Evolutionary conservation across 2,113 vertebrate genomes (phyloP), one percentile per base, ranked within the genome.

Genomic region (Chitala chitala): DNA sequence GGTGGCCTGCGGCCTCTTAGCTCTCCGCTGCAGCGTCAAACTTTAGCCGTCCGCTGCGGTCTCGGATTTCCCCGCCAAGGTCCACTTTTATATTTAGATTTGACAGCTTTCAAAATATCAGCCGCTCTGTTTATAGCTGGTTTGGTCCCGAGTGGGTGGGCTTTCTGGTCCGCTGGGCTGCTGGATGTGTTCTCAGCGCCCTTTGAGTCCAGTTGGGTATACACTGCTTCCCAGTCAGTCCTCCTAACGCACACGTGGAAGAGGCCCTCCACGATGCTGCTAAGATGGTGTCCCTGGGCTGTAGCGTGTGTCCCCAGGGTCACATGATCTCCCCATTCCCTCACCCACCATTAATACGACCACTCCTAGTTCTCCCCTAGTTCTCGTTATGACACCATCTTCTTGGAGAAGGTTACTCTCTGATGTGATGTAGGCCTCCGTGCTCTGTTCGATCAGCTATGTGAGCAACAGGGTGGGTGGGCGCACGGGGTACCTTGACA

Each of bases 381-480:
- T 79, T 78, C 71, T 79, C 71, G 79, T 80, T 81, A 77, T 78
- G 72, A 71, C 80, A 75, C 83, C 83, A 82, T 84, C 83, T 84
- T 81, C 56, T 79, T 63, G 64, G 78, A 80, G 78, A 84, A 82
- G 83, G 83, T 84, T 78, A 84, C 78, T 74, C 51, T 22, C 75
- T 66, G 70, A 65, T 77, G 75, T 65, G 72, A 78, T 78, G 78
- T 82, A 77, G 79, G 75, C 79, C 73, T 46, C 71, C 61, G 51
- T 13, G 56, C 44, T 50, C 44, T n/a, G 9, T 40, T 72, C 73
- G 10, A 48, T 61, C 64, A 51, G 72, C 77, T 77, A 71, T 71
- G 69, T 77, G 78, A 38, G 73, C 72, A 40, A 76, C 54, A 76
- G 65, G 46, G 74, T 78, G 77, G 71, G 75, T 81, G 77, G 66